Percentiles rank a stretch among this genome's conserved stretches.
Evolutionary conservation across 2,113 vertebrate genomes (phyloP).

Genomic region (Leptodactylus fuscus): DNA sequence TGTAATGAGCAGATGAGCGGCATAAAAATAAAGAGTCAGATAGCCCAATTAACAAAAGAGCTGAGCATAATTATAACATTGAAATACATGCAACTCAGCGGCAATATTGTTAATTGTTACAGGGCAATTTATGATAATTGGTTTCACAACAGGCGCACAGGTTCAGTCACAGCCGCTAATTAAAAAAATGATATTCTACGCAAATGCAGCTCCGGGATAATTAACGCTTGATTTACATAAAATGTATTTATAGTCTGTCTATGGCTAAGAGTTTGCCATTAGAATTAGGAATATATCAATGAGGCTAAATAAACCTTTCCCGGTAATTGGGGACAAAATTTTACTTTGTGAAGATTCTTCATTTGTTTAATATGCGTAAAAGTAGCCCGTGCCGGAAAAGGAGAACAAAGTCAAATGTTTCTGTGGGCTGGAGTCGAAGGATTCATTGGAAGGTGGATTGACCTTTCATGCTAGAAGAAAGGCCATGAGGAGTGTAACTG

Average conservation of each 20-base stretch:
- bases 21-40: constrained; percentile 99
- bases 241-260: constrained; percentile 66
- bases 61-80: constrained; percentile 98
- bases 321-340: constrained; percentile 14
- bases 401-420: neutral
- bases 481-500: neutral
- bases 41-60: constrained; percentile 99
- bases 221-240: constrained; percentile 85
- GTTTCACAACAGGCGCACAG: constrained; percentile 85
- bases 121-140: constrained; percentile 99
- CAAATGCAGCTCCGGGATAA: constrained; percentile 76
- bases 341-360: neutral
- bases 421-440: neutral
- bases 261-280: constrained; percentile 18
- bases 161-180: constrained; percentile 79
- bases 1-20: constrained; percentile 95
- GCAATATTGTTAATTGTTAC: constrained; percentile 95
- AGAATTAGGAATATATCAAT: constrained; percentile 38
- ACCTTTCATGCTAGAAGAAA: neutral
- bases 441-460: neutral
- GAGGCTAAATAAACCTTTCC: neutral
- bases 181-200: constrained; percentile 83
- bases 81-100: constrained; percentile 88
- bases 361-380: constrained; percentile 15
- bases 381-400: neutral